These are phyloP conservation scores for Peromyscus maniculatus DNA, from an alignment of 2,113 vertebrate species.

Conservation along the genomic window DNA sequence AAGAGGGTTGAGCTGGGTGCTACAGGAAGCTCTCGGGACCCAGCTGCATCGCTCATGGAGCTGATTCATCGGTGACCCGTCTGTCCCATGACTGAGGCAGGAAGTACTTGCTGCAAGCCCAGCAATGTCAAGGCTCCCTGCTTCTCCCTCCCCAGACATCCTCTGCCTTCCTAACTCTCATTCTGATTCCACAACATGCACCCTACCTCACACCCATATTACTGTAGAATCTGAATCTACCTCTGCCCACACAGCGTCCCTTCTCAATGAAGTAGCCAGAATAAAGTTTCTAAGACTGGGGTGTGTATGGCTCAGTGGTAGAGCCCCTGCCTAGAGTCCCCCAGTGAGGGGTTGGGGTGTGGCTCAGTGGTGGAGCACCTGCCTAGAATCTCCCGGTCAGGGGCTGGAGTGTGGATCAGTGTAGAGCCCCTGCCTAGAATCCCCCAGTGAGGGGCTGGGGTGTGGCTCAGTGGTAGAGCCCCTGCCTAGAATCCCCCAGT, in stretches of 20 bases:
- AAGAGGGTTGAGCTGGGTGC: neutral
- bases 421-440: neutral
- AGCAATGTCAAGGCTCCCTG: neutral
- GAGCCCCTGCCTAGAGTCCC: neutral
- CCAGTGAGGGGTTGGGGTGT: neutral
- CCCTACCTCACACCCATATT: neutral
- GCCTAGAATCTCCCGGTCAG: neutral
- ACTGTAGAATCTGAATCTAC: neutral
- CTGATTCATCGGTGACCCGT: rapidly evolving
- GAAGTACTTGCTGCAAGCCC: neutral
- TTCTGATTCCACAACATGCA: neutral
- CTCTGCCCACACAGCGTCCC: neutral
- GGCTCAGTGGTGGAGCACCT: too few relatives aligned
- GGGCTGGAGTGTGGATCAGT: neutral
- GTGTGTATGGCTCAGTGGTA: neutral
- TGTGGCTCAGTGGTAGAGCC: too few relatives aligned
- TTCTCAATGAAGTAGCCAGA: neutral
- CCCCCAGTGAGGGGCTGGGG: neutral
- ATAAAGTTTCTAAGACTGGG: neutral
- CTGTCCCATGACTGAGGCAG: neutral
- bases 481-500: too few relatives aligned
- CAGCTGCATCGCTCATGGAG: neutral
- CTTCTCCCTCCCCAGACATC: neutral
- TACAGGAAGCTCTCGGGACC: neutral
- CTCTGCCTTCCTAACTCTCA: neutral